Evolutionary conservation across 2,888 invertebrate species (phyloP).

Genomic region (Ennomos fuscantarius): DNA sequence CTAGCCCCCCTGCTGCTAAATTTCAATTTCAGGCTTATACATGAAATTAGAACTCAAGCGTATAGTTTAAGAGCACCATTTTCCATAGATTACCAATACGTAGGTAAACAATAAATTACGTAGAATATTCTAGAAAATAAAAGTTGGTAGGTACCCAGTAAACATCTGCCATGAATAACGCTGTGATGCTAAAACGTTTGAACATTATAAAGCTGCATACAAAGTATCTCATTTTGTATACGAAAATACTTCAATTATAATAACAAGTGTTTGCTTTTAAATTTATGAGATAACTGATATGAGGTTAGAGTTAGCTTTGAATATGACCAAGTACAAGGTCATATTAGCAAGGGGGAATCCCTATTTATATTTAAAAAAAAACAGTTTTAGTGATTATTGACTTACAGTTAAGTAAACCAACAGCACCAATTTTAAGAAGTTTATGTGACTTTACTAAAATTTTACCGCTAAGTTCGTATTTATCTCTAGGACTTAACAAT

Average conservation of each 20-base stretch:
- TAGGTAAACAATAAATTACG: slow-evolving; percentile 26
- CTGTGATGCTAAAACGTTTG: slow-evolving; percentile 56
- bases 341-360: too few species aligned
- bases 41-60: slow-evolving; percentile 17
- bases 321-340: too few species aligned
- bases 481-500: too few species aligned
- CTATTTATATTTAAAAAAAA: too few species aligned
- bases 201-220: slow-evolving; percentile 59
- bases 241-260: slow-evolving; percentile 42
- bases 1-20: too few species aligned
- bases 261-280: slow-evolving; percentile 39
- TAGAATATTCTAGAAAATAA: slow-evolving; percentile 47
- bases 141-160: slow-evolving; percentile 29
- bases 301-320: background rate
- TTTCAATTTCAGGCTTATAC: slow-evolving; percentile 26
- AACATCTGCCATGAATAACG: slow-evolving; percentile 53
- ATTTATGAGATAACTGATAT: slow-evolving; percentile 16
- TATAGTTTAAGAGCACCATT: slow-evolving; percentile 18
- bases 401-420: too few species aligned
- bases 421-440: too few species aligned
- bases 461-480: too few species aligned
- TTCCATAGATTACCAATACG: slow-evolving; percentile 16
- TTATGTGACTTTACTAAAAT: too few species aligned
- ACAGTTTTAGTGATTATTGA: too few species aligned
- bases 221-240: slow-evolving; percentile 60